Conservation (phyloP, 2,888 invertebrate genomes). For the Drosophila mulleri region DNA sequence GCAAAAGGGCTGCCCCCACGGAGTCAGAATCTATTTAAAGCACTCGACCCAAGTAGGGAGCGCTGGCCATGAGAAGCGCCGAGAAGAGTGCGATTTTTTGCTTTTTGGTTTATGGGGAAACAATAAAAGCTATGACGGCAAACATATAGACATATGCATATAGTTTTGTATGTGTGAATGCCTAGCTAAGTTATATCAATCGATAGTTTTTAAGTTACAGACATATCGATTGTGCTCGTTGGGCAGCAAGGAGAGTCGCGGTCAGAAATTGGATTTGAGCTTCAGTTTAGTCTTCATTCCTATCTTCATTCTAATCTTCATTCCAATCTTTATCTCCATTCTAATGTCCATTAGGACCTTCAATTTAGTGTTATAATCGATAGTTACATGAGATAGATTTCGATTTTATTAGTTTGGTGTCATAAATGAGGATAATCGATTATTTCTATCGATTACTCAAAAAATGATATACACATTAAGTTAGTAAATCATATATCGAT, state of each 20-base stretch:
- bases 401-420: no score
- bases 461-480: neutral
- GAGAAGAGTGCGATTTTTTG: constrained; percentile 22
- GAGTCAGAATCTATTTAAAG: constrained; percentile 53
- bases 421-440: no score
- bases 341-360: neutral
- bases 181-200: neutral
- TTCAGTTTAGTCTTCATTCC: neutral
- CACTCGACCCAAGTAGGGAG: constrained; percentile 1
- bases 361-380: no score
- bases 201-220: neutral
- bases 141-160: neutral
- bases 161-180: neutral
- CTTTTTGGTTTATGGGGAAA: constrained; percentile 16
- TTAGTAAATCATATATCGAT: neutral
- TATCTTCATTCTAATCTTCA: neutral
- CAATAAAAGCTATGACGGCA: constrained; percentile 42
- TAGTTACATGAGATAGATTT: no score
- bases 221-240: neutral
- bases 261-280: neutral
- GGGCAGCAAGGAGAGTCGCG: neutral
- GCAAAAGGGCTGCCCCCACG: constrained; percentile 26
- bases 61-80: constrained; percentile 35
- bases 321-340: no score
- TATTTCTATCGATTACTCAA: no score